These are phyloP conservation scores for Lottia scabra DNA, from an alignment of 2,888 invertebrate species.

Conservation along the genomic window DNA sequence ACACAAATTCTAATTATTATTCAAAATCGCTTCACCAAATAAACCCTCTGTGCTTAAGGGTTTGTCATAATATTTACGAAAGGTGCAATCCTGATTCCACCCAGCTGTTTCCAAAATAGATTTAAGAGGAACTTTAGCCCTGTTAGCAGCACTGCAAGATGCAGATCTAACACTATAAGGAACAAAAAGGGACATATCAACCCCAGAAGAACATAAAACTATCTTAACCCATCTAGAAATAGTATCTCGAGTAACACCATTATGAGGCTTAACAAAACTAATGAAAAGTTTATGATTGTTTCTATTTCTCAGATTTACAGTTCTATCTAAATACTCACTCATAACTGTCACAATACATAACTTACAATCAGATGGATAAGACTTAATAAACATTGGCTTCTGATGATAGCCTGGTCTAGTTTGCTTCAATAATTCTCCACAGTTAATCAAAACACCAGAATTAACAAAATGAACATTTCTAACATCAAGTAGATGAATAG, in stretches of 20 bases:
- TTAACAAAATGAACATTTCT: constrained; percentile 14
- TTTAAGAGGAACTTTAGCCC: neutral
- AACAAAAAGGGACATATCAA: constrained; percentile 20
- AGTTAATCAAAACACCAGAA: constrained; percentile 10
- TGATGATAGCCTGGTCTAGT: constrained; percentile 18
- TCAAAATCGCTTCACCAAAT: neutral
- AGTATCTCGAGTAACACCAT: constrained; percentile 30
- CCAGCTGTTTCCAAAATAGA: constrained; percentile 7
- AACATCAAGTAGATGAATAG: constrained; percentile 16
- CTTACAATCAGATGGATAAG: neutral
- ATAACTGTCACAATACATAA: constrained; percentile 11
- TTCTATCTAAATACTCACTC: constrained; percentile 8
- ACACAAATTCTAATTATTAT: neutral
- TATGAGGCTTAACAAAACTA: constrained; percentile 31
- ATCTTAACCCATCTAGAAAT: constrained; percentile 32
- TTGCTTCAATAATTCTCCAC: constrained; percentile 22
- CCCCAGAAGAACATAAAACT: constrained; percentile 20
- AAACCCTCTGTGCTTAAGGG: neutral
- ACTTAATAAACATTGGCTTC: neutral
- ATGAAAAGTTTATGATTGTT: constrained; percentile 19
- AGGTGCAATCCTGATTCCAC: neutral
- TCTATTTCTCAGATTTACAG: constrained; percentile 12
- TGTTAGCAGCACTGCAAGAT: constrained; percentile 4
- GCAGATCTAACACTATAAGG: constrained; percentile 26
- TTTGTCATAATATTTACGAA: constrained; percentile 10